Base-by-base conservation (phyloP, 2,113 vertebrate species). In the Gobius niger region DNA sequence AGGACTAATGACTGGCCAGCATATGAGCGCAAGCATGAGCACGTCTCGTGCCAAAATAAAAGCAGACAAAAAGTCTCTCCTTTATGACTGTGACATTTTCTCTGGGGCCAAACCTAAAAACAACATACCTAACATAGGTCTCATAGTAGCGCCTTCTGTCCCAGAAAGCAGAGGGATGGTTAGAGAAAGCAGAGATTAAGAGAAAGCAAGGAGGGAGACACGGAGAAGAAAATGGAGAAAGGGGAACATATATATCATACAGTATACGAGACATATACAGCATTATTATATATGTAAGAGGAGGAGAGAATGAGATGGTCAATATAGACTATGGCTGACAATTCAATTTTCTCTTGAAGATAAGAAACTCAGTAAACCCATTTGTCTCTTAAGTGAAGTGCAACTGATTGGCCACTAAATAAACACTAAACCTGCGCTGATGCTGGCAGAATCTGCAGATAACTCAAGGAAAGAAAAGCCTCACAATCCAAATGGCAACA, bases 61-160 rank as follows among this genome's bases (percentile, higher is more conserved):
- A 68, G 68, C 3, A 75, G 63, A 54, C 5, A 63, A 64, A 59
- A 65, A 66, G 51, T 44, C 10, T 54, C 52, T 68, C 51, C 34
- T 61, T 72, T 71, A 62, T 73, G 44, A 61, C 59, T 47, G 64
- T 76, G 66, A 80, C 68, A 79, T 14, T 67, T 71, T 64, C 68
- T 80, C 54, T 76, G 73, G 71, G 69, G 87, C 67, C 82, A 87
- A 78, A 78, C 86, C 87, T 89, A 81, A 70, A 62, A 85, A 73
- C 73, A 81, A 96, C 97, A 92, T 95, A 99, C 98, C 97, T 96
- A 94, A 97, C 89, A 73, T 97, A 98, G 83, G 95, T 93, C 93
- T 99, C 96, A 92, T 97, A 98, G 95, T 99, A 99, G 92, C 96
- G 98, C 78, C 95, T 95, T 95, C 97, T 98, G 92, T 93, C 94